Evolutionary conservation across 1,140 invertebrate genomes (phyloP).

Genomic region (Platorchestia sp.): DNA sequence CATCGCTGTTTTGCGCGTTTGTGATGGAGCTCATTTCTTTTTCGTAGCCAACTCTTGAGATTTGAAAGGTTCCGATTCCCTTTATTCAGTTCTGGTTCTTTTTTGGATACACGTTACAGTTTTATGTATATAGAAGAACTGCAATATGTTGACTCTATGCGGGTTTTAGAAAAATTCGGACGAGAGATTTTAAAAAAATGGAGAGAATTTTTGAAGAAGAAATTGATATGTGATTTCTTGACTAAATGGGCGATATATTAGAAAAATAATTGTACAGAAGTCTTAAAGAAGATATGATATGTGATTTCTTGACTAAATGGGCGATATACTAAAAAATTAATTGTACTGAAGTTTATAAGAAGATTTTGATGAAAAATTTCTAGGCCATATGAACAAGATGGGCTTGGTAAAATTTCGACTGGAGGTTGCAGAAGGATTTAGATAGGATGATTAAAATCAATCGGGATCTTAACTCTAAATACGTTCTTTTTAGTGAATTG

Average conservation of each 20-base stretch:
- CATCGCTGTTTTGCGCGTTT: too few species aligned
- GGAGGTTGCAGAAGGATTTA: background rate
- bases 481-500: background rate
- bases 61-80: too few species aligned
- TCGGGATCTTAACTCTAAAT: too few species aligned
- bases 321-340: background rate
- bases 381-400: too few species aligned
- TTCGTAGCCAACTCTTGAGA: too few species aligned
- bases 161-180: too few species aligned
- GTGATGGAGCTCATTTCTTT: too few species aligned
- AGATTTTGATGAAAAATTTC: background rate
- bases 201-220: too few species aligned
- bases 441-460: background rate
- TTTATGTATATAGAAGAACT: background rate
- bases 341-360: background rate
- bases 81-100: too few species aligned
- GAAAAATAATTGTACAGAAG: background rate
- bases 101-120: background rate
- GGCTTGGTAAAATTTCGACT: background rate
- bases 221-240: background rate
- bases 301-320: background rate
- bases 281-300: background rate
- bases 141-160: background rate
- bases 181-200: too few species aligned
- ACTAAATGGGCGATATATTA: background rate